These are phyloP conservation scores for Drosophila yooni DNA, from an alignment of 2,888 invertebrate species.

Conservation along the genomic window DNA sequence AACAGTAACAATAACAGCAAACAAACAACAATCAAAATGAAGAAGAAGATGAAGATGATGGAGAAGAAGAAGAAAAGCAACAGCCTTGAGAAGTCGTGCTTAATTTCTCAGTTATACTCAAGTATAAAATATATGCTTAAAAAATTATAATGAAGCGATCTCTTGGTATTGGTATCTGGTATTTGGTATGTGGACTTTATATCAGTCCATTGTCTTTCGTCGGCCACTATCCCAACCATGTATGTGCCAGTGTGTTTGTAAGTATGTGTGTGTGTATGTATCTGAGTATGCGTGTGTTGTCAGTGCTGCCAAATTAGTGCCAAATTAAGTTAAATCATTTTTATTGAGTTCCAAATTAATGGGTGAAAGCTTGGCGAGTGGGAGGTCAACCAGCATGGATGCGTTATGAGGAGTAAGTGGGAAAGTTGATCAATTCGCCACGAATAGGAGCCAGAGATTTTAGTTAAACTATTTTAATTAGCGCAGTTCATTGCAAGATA, in stretches of 20 bases:
- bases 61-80: conserved; percentile 30
- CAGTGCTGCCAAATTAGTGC: conserved; percentile 59
- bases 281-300: conserved; percentile 5
- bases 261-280: background rate
- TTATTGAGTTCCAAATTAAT: conserved; percentile 54
- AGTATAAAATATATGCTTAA: conserved; percentile 73
- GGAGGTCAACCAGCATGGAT: background rate
- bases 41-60: conserved; percentile 31
- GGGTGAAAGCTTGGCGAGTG: conserved; percentile 48
- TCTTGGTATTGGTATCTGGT: conserved; percentile 37
- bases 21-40: conserved; percentile 27
- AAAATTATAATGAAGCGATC: conserved; percentile 71
- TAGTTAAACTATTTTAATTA: background rate
- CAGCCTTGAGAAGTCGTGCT: conserved; percentile 77
- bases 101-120: conserved; percentile 75
- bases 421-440: background rate
- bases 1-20: conserved; percentile 30
- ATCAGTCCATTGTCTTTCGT: conserved; percentile 48
- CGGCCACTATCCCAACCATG: conserved; percentile 5
- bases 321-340: conserved; percentile 61
- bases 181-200: conserved; percentile 28
- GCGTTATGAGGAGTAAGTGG: background rate
- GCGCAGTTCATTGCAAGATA: background rate
- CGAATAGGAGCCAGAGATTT: background rate
- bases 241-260: background rate